These are phyloP conservation scores for Hydractinia echinata DNA, from an alignment of 30 jellyfish, hydroid and myxozoan species.

Conservation along the genomic window DNA sequence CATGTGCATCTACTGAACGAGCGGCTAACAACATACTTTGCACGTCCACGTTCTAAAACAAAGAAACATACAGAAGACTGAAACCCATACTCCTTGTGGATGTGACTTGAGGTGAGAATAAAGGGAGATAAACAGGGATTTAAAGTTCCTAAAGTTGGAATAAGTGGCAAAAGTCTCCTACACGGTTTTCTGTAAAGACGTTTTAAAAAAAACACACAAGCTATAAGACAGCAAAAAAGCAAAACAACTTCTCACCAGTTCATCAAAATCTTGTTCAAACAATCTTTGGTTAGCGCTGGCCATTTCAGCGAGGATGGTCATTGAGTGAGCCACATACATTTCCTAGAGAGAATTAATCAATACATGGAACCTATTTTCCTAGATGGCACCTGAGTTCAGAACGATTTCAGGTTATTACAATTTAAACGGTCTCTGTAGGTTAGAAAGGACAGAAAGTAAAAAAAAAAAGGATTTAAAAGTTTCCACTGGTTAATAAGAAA, in stretches of 20 bases:
- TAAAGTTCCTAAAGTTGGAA: background rate
- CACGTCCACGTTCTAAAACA: slow-evolving; percentile 37
- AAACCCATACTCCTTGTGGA: too few species aligned
- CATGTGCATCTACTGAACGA: slow-evolving; percentile 31
- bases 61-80: background rate
- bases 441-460: too few species aligned
- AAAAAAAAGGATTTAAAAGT: too few species aligned
- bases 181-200: too few species aligned
- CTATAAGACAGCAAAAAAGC: background rate
- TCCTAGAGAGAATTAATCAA: slow-evolving; percentile 28
- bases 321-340: slow-evolving; percentile 40
- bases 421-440: too few species aligned
- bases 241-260: slow-evolving; percentile 32
- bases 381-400: too few species aligned
- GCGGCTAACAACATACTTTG: slow-evolving; percentile 22
- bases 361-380: too few species aligned
- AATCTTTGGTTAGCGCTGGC: slow-evolving; percentile 8
- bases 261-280: slow-evolving; percentile 43
- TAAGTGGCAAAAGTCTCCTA: too few species aligned
- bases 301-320: slow-evolving; percentile 51
- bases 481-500: too few species aligned
- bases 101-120: too few species aligned
- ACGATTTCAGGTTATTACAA: too few species aligned
- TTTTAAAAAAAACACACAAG: too few species aligned
- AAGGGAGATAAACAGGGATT: background rate